Evolutionary conservation across 1,140 invertebrate species (phyloP), one percentile per base, ranked within the genome.

Genomic region (Heliothis virescens): DNA sequence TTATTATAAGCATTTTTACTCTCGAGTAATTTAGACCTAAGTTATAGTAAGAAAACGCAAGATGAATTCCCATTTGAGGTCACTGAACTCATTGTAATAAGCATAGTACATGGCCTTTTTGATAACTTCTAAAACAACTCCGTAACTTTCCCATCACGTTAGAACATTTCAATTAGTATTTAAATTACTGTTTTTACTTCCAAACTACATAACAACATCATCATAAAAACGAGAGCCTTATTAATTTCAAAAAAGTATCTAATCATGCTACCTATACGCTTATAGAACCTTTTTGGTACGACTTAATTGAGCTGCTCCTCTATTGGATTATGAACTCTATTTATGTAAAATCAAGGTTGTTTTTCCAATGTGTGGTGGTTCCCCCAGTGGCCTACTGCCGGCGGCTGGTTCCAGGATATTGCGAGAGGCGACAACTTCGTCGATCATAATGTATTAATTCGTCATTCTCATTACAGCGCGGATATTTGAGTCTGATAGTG

Each of bases 351-450:
- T 16, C 12, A 53, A 65, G 74, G 60, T 65, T 50, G 21, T 3
- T 52, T 52, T 53, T 76, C 18, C 9, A 12, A 53, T 65, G 60
- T 13, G 57, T n/a, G 55, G 55, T 2, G 41, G 13, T 41, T 48
- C 48, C 62, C 71, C 81, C 55, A 82, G 48, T 82, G 81, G 60
- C 76, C 71, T 78, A 82, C 21, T 75, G 76, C 76, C 71, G 11
- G 60, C 15, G 76, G 76, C 21, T 34, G 34, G 34, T 3, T 34
- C 7, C 60, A 76, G 74, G 74, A 76, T 76, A 76, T 76, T 76
- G 48, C 74, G 18, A 13, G 2, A 12, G 16, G 48, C 74, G 47
- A 18, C 62, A 65, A 41, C 53, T 41, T 34, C 15, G 75, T n/a
- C 62, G 52, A 41, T 48, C 29, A 73, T 65, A 80, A 80, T 67